A percentile compares a stretch with the other conserved stretches of the same genome.
phyloP scores from a whole-genome alignment of 2,113 vertebrate genomes.

The Chrysochloris asiatica region DNA sequence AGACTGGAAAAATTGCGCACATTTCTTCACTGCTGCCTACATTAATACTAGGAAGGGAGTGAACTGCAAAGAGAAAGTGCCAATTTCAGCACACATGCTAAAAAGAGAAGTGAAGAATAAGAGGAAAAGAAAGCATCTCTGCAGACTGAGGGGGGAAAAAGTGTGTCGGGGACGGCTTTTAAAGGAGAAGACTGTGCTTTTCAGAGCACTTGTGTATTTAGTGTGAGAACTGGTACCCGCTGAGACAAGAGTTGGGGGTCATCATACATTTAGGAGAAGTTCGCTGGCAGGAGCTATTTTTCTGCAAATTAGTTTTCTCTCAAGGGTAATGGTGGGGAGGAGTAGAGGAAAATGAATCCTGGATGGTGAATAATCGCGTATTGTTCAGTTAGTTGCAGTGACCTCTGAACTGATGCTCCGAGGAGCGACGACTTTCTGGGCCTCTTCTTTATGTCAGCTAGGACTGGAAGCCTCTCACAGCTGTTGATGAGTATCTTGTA shows the following conservation, averaged over 20 bases:
- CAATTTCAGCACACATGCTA: constrained; percentile 75
- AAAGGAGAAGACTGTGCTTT: constrained; percentile 25
- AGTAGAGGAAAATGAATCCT: constrained; percentile 56
- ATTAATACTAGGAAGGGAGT: constrained; percentile 66
- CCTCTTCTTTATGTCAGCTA: neutral
- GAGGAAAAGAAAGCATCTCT: constrained; percentile 51
- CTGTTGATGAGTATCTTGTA: constrained; percentile 20
- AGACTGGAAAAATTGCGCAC: constrained; percentile 66
- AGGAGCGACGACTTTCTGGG: neutral
- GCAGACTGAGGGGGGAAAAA: constrained; percentile 8
- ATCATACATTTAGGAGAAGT: constrained; percentile 62
- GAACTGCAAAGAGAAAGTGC: constrained; percentile 75
- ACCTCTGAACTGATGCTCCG: constrained; percentile 61
- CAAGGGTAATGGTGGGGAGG: constrained; percentile 42
- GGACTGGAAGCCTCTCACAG: constrained; percentile 30
- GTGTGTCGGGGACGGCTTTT: neutral
- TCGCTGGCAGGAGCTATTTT: constrained; percentile 68
- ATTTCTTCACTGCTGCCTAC: constrained; percentile 48
- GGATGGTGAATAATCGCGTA: constrained; percentile 6
- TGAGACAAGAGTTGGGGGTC: constrained; percentile 59
- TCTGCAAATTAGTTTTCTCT: constrained; percentile 77
- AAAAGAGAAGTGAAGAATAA: constrained; percentile 61
- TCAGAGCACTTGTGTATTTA: constrained; percentile 12
- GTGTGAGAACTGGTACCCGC: constrained; percentile 27
- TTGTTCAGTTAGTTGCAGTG: constrained; percentile 45